Base-by-base conservation (phyloP, 1,140 invertebrate genomes). In the Drosophila gunungcola region DNA sequence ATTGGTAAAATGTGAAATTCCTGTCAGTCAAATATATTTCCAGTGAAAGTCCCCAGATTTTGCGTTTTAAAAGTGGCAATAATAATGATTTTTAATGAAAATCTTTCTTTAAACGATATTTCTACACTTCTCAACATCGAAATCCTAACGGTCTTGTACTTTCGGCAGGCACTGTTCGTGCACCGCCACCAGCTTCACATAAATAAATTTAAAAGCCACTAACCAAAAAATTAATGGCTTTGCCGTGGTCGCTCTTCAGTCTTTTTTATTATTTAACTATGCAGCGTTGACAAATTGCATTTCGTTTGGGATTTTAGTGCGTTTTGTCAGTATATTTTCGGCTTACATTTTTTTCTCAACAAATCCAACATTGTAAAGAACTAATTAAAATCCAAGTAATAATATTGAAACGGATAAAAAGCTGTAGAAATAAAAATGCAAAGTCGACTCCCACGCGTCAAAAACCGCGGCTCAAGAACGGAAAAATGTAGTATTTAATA, bases 261-360 rank as follows among this genome's bases (percentile, higher is more conserved):
- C 7, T 36, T 32, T 29, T 36, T n/a, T 49, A 12, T 27, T 16
- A 43, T 12, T 63, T 27, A 63, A 41, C 64, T 51, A 63, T 62
- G 38, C 64, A 51, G 57, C 38, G 60, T 65, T 78, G 72, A 80
- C 78, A 81, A 80, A 81, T 80, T 80, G 78, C 60, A 81, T 53
- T 65, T 72, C 45, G 43, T 46, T 42, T 69, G 52, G 39, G 16
- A 25, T 57, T 52, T 64, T 52, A 5, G 21, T 48, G 53, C 25
- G 27, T 46, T 72, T 56, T 34, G 16, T 27, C 21, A 13, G 49
- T 39, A 38, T 27, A n/a, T 11, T 41, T 36, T 54, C 27, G 25
- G 27, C 45, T 55, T 16, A 21, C 34, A 39, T 32, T 41, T 61
- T 49, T 68, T 62, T 68, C 4, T 11, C 16, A 32, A 52, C 54